phyloP scores from a whole-genome alignment of 2,797 vertebrate species.

The Epinephelus awoara region DNA sequence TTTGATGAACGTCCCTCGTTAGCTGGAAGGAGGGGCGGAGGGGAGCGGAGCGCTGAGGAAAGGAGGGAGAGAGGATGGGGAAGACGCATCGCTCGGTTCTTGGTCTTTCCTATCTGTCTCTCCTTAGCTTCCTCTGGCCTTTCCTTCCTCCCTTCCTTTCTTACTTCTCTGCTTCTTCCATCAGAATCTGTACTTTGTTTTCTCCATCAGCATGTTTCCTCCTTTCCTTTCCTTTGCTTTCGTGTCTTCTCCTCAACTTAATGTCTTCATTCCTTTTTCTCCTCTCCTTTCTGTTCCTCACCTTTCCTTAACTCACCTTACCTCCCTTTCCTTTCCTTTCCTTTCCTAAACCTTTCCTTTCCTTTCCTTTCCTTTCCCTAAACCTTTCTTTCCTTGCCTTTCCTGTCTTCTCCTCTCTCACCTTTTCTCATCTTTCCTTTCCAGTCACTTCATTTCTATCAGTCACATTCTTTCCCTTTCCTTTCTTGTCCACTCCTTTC shows the following conservation, averaged over 20 bases:
- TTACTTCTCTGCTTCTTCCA: background rate
- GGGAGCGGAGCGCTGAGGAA: slow-evolving; percentile 17
- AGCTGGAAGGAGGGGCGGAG: slow-evolving; percentile 73
- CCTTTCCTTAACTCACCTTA: background rate
- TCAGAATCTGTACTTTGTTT: background rate
- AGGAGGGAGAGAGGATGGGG: background rate
- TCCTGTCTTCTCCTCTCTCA: too few species aligned
- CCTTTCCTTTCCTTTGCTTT: background rate
- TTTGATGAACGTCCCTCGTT: slow-evolving; percentile 89
- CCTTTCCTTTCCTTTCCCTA: too few species aligned
- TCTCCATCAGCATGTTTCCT: background rate
- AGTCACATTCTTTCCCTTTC: too few species aligned
- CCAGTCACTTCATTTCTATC: too few species aligned
- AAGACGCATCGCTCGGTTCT: slow-evolving; percentile 3
- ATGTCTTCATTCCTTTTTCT: too few species aligned
- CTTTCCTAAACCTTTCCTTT: background rate
- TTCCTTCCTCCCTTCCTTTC: background rate
- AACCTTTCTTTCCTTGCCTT: background rate
- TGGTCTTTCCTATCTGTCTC: background rate
- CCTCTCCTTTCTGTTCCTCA: background rate
- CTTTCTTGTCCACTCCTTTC: too few species aligned
- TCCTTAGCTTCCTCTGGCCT: background rate
- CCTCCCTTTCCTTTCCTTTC: too few species aligned
- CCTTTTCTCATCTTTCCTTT: too few species aligned
- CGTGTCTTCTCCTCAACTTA: background rate